Conservation (phyloP, 2,113 vertebrate species). For the Struthio camelus region DNA sequence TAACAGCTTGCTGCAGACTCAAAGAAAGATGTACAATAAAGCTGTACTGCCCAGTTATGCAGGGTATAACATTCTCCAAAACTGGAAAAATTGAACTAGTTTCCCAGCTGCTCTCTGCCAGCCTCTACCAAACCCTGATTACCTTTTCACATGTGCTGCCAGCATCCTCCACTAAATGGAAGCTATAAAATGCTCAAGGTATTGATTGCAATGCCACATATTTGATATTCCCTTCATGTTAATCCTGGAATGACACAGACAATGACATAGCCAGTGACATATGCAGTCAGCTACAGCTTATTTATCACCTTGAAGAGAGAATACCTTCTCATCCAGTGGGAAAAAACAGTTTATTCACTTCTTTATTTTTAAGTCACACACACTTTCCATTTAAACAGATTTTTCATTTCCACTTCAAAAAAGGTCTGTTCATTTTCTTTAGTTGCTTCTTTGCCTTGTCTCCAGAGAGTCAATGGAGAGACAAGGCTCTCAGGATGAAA, state of each 20-base stretch:
- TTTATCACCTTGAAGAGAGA: background rate
- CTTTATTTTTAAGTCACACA: too few relatives aligned
- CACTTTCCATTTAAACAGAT: background rate
- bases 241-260: background rate
- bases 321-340: background rate
- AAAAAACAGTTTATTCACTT: too few relatives aligned
- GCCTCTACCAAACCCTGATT: background rate
- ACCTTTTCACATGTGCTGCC: background rate
- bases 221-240: background rate
- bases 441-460: background rate
- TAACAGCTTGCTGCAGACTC: background rate
- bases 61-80: background rate
- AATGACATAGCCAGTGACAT: background rate
- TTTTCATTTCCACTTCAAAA: background rate
- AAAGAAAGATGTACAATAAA: background rate
- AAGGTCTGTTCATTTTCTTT: background rate
- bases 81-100: background rate
- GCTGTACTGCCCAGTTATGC: background rate
- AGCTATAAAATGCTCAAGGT: background rate
- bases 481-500: background rate
- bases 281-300: background rate
- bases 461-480: background rate
- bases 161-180: background rate
- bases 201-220: background rate
- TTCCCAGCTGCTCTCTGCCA: background rate